Percentiles rank a stretch among this genome's conserved stretches.
phyloP scores from a whole-genome alignment of 2,113 vertebrate species.

The Trogon melanurus region DNA sequence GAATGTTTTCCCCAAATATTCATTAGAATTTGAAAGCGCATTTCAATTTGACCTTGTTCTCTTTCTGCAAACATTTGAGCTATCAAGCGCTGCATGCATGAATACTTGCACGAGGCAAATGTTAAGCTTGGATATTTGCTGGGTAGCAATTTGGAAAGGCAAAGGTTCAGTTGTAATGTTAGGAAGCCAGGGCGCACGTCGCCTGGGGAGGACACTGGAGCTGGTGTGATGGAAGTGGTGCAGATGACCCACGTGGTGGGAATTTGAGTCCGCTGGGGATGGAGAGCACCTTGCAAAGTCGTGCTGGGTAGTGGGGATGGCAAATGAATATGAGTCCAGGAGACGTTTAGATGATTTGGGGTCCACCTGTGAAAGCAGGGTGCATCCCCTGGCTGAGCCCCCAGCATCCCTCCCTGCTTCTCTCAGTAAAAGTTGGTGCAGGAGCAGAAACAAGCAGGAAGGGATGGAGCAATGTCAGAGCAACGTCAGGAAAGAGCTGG shows the following conservation, averaged over 20 bases:
- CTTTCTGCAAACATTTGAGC: neutral
- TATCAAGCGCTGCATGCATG: fast-evolving
- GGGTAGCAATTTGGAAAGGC: neutral
- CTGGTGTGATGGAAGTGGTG: neutral
- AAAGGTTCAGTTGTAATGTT: fast-evolving
- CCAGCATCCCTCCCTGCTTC: neutral
- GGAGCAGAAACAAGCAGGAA: neutral
- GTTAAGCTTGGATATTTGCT: neutral
- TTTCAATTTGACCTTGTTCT: neutral
- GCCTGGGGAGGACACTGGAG: fast-evolving
- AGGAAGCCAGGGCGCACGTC: fast-evolving
- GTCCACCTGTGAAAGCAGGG: neutral
- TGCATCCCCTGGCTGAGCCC: neutral
- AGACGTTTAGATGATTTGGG: fast-evolving
- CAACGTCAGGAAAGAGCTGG: neutral
- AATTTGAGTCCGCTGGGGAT: neutral
- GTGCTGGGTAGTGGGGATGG: neutral
- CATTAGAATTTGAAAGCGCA: neutral
- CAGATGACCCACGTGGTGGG: fast-evolving
- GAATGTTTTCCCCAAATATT: neutral
- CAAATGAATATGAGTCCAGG: neutral
- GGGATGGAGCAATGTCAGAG: neutral
- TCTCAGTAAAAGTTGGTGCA: fast-evolving
- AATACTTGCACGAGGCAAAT: neutral
- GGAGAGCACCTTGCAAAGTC: neutral